Percentiles rank a stretch among this genome's conserved stretches.
Conservation (phyloP, 2,888 invertebrate species). For the Diarsia dahlii region DNA sequence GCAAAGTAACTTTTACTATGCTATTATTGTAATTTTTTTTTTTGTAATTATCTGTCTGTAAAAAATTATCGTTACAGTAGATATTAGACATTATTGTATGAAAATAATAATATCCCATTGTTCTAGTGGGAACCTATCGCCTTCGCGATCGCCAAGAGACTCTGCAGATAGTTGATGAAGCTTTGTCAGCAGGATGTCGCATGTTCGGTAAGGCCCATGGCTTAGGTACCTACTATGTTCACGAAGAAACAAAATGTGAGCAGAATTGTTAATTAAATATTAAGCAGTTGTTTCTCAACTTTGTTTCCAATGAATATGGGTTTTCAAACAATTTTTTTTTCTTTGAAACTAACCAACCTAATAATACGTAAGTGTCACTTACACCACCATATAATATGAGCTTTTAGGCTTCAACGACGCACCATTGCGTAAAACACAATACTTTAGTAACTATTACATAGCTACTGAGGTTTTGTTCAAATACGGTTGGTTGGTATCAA, state of each 20-base stretch:
- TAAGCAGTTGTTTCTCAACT: neutral
- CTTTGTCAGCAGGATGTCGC: constrained; percentile 93
- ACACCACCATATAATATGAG: neutral
- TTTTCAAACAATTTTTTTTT: neutral
- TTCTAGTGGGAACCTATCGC: constrained; percentile 92
- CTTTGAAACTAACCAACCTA: neutral
- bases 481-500: neutral
- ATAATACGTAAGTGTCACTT: neutral
- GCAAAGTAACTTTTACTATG: neutral
- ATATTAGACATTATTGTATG: no score
- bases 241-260: neutral
- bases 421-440: neutral
- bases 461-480: neutral
- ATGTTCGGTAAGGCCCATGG: constrained; percentile 91
- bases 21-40: neutral
- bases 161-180: constrained; percentile 90
- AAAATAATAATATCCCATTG: neutral
- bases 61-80: no score
- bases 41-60: no score
- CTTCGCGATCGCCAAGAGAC: constrained; percentile 86
- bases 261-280: neutral
- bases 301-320: neutral
- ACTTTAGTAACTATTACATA: neutral
- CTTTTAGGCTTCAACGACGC: neutral
- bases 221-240: neutral